These are phyloP conservation scores for Drosophila gunungcola DNA, from an alignment of 1,140 invertebrate genomes.

Conservation along the genomic window DNA sequence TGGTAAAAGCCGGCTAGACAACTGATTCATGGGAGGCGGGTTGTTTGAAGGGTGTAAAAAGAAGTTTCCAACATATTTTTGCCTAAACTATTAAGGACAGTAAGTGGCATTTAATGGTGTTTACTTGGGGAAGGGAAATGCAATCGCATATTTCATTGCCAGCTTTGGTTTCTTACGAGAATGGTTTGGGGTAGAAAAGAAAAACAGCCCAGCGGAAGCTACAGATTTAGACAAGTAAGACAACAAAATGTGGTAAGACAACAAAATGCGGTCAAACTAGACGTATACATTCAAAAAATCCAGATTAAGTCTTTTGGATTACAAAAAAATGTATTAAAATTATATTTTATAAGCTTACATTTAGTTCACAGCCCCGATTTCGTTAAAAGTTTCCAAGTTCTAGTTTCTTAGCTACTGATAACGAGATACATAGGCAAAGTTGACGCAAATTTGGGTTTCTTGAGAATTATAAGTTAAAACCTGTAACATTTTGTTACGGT, in stretches of 20 bases:
- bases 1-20: conserved; percentile 69
- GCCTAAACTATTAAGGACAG: conserved; percentile 74
- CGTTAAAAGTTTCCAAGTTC: too few relatives aligned
- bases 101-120: conserved; percentile 78
- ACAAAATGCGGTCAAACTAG: not conserved
- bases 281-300: too few relatives aligned
- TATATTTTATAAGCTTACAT: too few relatives aligned
- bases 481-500: too few relatives aligned
- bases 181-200: conserved; percentile 5
- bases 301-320: too few relatives aligned
- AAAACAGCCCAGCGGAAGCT: not conserved
- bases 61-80: conserved; percentile 60
- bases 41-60: conserved; percentile 2
- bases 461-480: too few relatives aligned
- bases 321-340: too few relatives aligned
- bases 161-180: conserved; percentile 42
- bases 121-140: conserved; percentile 38
- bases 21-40: not conserved
- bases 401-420: too few relatives aligned
- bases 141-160: conserved; percentile 64
- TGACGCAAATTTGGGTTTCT: too few relatives aligned
- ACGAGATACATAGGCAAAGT: too few relatives aligned
- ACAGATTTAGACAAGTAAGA: conserved; percentile 30
- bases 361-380: too few relatives aligned
- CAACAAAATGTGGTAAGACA: not conserved